Percentiles rank a stretch among this genome's conserved stretches.
These are phyloP conservation scores for Geopemphigus sp. DNA, from an alignment of 1,140 invertebrate genomes.

Conservation along the genomic window DNA sequence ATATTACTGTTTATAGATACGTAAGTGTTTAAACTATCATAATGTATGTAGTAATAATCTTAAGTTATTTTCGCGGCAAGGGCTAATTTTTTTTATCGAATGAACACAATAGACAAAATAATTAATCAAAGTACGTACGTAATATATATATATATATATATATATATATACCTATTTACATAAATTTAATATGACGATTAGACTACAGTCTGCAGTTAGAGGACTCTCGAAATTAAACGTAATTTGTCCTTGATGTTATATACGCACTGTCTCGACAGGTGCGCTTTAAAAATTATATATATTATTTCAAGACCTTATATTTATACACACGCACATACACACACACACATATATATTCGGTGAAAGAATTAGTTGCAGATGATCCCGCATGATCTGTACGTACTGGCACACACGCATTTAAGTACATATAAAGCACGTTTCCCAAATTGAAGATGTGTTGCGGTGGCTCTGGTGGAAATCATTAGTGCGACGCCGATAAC, in stretches of 20 bases:
- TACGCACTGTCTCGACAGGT: neutral
- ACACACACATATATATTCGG: neutral
- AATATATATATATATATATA: neutral
- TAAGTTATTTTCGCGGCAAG: neutral
- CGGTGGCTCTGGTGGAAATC: neutral
- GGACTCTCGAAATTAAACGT: too few species aligned
- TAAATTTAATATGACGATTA: neutral
- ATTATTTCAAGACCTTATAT: neutral
- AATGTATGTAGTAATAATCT: too few species aligned
- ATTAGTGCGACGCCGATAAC: neutral
- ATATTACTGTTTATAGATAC: neutral
- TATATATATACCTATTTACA: too few species aligned
- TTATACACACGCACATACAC: neutral
- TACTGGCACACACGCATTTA: too few species aligned
- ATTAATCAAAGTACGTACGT: neutral
- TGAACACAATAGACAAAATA: neutral
- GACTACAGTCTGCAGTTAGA: too few species aligned
- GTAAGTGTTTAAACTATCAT: conserved; percentile 1
- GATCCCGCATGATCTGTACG: neutral
- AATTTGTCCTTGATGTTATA: neutral
- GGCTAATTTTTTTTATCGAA: neutral
- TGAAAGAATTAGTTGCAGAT: neutral
- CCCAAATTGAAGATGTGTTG: neutral
- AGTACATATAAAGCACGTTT: too few species aligned
- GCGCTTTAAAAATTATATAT: neutral